phyloP scores from a whole-genome alignment of 2,888 invertebrate species.

The Mimachlamys varia region DNA sequence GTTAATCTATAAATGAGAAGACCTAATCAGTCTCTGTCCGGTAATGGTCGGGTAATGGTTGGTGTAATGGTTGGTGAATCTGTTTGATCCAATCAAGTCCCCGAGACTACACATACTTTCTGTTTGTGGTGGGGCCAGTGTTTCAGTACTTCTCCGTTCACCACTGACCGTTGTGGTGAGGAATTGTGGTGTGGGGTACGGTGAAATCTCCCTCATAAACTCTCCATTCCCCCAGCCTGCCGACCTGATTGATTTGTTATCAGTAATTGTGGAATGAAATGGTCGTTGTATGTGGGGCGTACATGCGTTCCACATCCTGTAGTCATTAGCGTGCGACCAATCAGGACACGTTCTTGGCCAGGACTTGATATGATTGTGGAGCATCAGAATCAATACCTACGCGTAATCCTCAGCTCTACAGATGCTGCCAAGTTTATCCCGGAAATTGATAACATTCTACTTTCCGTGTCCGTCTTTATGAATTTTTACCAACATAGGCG shows the following conservation, averaged over 20 bases:
- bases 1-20: background rate
- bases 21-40: too few relatives aligned
- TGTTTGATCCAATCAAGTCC: background rate
- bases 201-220: background rate
- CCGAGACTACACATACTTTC: background rate
- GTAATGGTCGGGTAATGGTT: background rate
- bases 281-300: background rate
- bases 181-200: background rate
- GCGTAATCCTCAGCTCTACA: background rate
- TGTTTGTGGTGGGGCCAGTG: background rate
- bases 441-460: constrained; percentile 31
- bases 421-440: constrained; percentile 34
- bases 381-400: background rate
- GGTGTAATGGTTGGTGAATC: background rate
- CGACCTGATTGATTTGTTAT: constrained; percentile 9
- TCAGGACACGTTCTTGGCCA: constrained; percentile 29
- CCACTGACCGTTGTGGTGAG: background rate
- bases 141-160: background rate
- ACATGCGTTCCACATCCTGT: constrained; percentile 31
- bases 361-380: background rate
- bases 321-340: constrained; percentile 12
- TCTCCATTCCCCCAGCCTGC: background rate
- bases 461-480: constrained; percentile 7
- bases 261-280: constrained; percentile 19
- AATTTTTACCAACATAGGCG: background rate